Percentiles rank a stretch among this genome's conserved stretches.
Conservation (phyloP, 2,797 vertebrate species). For the Synaphobranchus kaupii region DNA sequence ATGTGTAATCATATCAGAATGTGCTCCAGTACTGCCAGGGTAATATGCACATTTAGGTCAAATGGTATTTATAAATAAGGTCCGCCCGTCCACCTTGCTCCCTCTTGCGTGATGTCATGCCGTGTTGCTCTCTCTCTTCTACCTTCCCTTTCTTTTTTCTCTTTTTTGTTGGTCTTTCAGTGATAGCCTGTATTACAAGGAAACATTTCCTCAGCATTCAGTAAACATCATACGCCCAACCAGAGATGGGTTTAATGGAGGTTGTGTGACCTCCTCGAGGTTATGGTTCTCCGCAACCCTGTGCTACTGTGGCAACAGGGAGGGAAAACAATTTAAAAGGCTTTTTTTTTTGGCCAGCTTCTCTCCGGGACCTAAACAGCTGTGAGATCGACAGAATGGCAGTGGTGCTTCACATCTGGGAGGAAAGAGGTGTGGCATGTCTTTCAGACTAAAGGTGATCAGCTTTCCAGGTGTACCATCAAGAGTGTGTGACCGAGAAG, state of each 20-base stretch:
- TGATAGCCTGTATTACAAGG: not conserved
- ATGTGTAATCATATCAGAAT: not conserved
- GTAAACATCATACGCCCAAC: not conserved
- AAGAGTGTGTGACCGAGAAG: not conserved
- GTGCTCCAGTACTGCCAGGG: not conserved
- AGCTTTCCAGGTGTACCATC: no score
- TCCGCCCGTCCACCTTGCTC: not conserved
- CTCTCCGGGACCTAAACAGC: not conserved
- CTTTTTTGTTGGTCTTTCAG: not conserved
- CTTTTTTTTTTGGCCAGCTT: not conserved
- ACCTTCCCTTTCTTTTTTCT: not conserved
- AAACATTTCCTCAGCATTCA: not conserved
- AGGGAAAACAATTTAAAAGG: not conserved
- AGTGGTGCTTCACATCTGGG: not conserved
- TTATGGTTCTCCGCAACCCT: not conserved
- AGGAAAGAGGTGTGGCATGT: not conserved
- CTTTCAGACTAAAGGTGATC: not conserved
- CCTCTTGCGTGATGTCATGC: not conserved
- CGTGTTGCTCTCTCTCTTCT: not conserved
- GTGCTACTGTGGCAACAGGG: not conserved
- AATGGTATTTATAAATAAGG: not conserved
- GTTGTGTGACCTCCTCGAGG: not conserved
- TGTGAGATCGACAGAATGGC: not conserved
- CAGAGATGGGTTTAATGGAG: not conserved
- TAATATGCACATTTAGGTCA: not conserved